Percentiles rank a stretch among this genome's conserved stretches.
Evolutionary conservation across 2,797 vertebrate species (phyloP).

Genomic region (Chaetophractus vellerosus): DNA sequence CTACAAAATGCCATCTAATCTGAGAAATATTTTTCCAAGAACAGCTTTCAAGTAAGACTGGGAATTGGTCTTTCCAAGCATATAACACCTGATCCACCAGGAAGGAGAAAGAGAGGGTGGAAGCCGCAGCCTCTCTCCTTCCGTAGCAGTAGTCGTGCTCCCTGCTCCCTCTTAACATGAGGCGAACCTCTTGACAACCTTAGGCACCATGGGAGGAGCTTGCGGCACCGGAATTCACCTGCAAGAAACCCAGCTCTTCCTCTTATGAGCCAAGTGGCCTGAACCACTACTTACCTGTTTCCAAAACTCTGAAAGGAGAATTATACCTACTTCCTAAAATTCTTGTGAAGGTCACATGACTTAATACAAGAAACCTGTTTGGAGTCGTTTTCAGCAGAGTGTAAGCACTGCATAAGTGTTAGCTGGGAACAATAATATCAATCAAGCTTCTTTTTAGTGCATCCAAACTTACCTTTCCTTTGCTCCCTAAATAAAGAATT

Average conservation of each 20-base stretch:
- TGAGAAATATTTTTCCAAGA: not conserved
- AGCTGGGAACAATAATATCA: not conserved
- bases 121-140: not conserved
- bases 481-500: not conserved
- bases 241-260: not conserved
- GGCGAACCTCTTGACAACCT: not conserved
- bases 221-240: not conserved
- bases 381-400: not conserved
- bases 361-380: not conserved
- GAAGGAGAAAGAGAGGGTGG: not conserved
- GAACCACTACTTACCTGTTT: not conserved
- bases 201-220: not conserved
- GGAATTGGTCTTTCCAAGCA: not conserved
- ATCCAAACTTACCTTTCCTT: not conserved
- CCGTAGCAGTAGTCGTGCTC: not conserved
- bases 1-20: not conserved
- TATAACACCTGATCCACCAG: not conserved
- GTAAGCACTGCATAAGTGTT: not conserved
- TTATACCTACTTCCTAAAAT: not conserved
- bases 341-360: not conserved
- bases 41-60: not conserved
- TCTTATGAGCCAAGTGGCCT: not conserved
- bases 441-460: not conserved
- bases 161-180: not conserved
- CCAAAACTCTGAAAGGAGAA: not conserved